phyloP scores from a whole-genome alignment of 2,797 vertebrate species.

The Phylloscopus collybita region DNA sequence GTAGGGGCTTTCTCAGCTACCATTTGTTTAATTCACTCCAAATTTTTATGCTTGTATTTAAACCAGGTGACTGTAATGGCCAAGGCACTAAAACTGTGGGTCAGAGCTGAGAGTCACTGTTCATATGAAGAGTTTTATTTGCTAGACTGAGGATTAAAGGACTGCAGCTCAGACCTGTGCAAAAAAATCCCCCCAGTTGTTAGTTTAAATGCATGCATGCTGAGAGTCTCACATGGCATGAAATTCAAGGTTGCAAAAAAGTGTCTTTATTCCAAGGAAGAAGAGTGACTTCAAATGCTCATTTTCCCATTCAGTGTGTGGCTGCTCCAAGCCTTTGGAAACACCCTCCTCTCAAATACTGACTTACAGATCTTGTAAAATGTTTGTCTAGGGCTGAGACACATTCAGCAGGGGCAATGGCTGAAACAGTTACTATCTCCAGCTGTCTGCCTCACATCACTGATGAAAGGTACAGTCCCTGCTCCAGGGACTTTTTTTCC shows the following conservation, averaged over 20 bases:
- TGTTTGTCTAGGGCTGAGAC: neutral
- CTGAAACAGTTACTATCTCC: slow-evolving; percentile 34
- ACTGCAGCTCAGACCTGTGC: neutral
- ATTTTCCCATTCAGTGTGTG: neutral
- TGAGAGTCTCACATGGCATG: neutral
- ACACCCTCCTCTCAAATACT: neutral
- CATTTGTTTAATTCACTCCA: slow-evolving; percentile 61
- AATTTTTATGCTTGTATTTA: slow-evolving; percentile 57
- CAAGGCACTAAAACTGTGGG: slow-evolving; percentile 2
- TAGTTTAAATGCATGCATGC: neutral
- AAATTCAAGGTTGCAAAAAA: neutral
- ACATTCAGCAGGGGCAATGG: neutral
- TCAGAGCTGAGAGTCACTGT: neutral
- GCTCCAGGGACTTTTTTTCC: neutral
- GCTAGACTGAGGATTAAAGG: slow-evolving; percentile 2
- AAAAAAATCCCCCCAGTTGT: neutral
- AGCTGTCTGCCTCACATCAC: slow-evolving; percentile 11
- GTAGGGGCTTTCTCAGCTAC: slow-evolving; percentile 52
- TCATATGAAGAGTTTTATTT: neutral
- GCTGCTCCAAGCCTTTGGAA: neutral
- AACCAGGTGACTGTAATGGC: slow-evolving; percentile 56
- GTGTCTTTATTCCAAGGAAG: neutral
- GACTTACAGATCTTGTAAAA: slow-evolving; percentile 41
- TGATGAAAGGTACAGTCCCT: slow-evolving; percentile 12
- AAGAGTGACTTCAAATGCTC: slow-evolving; percentile 20